Percentiles rank a stretch among this genome's conserved stretches.
Evolutionary conservation across 2,113 vertebrate genomes (phyloP).

Genomic region (Pedionomus torquatus): DNA sequence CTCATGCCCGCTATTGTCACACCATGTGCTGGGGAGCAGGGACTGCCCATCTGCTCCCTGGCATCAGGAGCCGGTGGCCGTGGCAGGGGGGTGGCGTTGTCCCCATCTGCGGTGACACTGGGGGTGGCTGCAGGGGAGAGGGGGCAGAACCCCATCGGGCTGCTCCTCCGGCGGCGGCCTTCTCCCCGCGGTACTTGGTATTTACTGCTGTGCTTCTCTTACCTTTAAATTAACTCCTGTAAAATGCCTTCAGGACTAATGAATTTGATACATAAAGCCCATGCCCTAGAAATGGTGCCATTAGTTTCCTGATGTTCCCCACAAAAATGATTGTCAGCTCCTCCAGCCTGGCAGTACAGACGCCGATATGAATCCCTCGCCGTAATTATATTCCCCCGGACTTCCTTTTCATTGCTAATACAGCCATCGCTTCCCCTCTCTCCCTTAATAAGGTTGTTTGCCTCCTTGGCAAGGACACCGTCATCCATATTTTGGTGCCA

Average conservation of each 20-base stretch:
- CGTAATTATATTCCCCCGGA: background rate
- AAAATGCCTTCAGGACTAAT: background rate
- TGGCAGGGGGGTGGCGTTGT: background rate
- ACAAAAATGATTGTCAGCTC: background rate
- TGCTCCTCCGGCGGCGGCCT: background rate
- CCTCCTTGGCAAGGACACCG: constrained; percentile 12
- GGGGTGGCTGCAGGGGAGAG: fast-evolving
- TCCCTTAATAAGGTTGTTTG: background rate
- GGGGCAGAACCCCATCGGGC: fast-evolving
- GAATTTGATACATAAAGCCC: background rate
- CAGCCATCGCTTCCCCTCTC: background rate
- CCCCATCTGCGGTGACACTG: background rate
- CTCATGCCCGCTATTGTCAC: background rate
- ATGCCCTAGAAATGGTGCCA: background rate
- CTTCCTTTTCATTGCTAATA: background rate
- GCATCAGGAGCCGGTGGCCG: background rate
- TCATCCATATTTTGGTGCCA: background rate
- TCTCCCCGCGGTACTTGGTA: background rate
- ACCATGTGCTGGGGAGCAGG: too few species aligned
- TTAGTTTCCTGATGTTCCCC: background rate
- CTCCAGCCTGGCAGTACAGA: background rate
- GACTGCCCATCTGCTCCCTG: too few species aligned
- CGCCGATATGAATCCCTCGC: background rate
- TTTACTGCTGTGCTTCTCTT: background rate
- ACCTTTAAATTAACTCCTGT: background rate